These are phyloP conservation scores for Chalcosyrphus nemorum DNA, from an alignment of 2,888 invertebrate species.

Conservation along the genomic window DNA sequence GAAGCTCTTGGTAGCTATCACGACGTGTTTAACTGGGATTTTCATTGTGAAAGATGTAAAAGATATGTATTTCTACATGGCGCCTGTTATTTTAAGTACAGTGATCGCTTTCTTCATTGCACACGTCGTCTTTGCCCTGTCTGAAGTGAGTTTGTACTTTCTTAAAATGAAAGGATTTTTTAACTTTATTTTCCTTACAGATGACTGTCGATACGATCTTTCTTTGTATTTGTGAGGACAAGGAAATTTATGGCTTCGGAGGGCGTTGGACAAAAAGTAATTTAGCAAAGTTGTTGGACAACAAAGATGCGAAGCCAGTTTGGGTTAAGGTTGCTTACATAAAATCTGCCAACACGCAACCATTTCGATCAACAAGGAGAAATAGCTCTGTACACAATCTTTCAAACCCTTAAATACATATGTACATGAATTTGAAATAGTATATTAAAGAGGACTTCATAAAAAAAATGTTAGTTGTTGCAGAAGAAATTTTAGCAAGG, in stretches of 20 bases:
- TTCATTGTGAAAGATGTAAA: conserved; percentile 88
- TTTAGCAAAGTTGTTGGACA: conserved; percentile 84
- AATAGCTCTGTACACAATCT: no score
- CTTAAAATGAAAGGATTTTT: not conserved
- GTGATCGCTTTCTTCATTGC: conserved; percentile 95
- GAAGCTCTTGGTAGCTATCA: conserved; percentile 89
- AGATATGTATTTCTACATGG: conserved; percentile 90
- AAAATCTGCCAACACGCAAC: not conserved
- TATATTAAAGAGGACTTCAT: no score
- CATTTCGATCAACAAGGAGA: not conserved
- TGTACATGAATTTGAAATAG: no score
- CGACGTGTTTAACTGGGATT: conserved; percentile 90
- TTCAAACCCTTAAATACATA: no score
- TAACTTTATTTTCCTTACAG: conserved; percentile 82
- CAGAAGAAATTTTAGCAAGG: no score
- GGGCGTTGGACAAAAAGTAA: conserved; percentile 85
- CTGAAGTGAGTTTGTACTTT: conserved; percentile 86
- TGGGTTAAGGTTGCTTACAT: not conserved
- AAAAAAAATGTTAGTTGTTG: no score
- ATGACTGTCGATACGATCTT: conserved; percentile 97
- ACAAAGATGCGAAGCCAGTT: conserved; percentile 76
- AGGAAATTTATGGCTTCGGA: conserved; percentile 89
- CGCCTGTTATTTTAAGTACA: conserved; percentile 92
- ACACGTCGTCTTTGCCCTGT: conserved; percentile 95
- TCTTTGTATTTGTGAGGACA: conserved; percentile 95